Conservation (phyloP, 2,113 vertebrate species). For the Forbesichthys agassizii region DNA sequence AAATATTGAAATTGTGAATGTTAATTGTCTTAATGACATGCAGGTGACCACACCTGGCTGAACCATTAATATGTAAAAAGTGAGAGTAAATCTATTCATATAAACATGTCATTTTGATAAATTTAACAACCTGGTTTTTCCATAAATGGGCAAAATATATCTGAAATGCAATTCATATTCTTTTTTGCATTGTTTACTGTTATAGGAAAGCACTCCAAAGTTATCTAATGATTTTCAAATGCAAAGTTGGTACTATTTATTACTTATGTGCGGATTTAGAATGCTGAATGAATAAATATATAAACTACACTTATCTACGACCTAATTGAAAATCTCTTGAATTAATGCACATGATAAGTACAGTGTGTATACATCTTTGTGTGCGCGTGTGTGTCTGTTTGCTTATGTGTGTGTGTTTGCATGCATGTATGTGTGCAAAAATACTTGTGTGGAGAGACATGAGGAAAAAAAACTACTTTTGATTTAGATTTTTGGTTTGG, state of each 20-base stretch:
- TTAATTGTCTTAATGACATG: no score
- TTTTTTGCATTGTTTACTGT: no score
- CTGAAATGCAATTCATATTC: no score
- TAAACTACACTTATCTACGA: slow-evolving; percentile 56
- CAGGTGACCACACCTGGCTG: no score
- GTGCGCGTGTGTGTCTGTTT: slow-evolving; percentile 1
- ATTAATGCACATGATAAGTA: slow-evolving; percentile 14
- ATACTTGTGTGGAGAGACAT: not conserved
- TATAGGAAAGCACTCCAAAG: not conserved
- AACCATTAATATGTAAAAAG: no score
- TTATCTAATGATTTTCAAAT: slow-evolving; percentile 6
- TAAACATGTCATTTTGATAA: no score
- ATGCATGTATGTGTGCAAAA: not conserved
- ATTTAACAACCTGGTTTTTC: no score
- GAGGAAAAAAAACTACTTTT: slow-evolving; percentile 9
- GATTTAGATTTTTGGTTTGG: slow-evolving; percentile 26
- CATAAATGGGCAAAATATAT: no score
- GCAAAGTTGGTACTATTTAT: slow-evolving; percentile 31
- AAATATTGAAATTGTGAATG: no score
- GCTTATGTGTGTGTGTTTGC: not conserved
- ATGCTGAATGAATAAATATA: slow-evolving; percentile 6
- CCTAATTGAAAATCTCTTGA: slow-evolving; percentile 31
- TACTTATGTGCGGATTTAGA: slow-evolving; percentile 33
- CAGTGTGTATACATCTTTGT: slow-evolving; percentile 10
- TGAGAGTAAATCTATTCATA: no score